Evolutionary conservation across 1,140 invertebrate species (phyloP).

Genomic region (Drosophila ercepeae): DNA sequence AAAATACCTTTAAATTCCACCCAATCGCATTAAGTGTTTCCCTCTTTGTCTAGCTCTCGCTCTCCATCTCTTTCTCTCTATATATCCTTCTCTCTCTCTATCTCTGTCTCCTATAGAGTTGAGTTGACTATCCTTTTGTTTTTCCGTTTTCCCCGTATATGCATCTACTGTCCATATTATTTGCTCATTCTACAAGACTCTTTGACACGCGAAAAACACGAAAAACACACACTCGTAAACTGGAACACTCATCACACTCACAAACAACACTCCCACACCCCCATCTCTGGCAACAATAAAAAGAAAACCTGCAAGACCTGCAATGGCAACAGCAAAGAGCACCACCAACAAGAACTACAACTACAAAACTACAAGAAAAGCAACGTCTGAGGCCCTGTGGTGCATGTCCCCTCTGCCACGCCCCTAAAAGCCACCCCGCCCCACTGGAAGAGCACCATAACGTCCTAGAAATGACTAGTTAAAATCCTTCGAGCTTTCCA

Average conservation of each 20-base stretch:
- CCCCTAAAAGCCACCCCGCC: not conserved
- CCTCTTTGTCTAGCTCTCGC: constrained; percentile 45
- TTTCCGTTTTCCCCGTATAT: constrained; percentile 52
- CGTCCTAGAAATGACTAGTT: not conserved
- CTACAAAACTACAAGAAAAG: constrained; percentile 35
- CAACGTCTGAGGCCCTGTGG: constrained; percentile 39
- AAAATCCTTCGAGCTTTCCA: not conserved
- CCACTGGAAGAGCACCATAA: constrained; percentile 21
- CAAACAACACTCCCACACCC: constrained; percentile 24
- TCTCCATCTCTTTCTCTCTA: constrained; percentile 20
- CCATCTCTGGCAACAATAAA: constrained; percentile 36
- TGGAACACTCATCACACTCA: constrained; percentile 48
- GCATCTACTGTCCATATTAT: constrained; percentile 49
- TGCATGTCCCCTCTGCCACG: constrained; percentile 33
- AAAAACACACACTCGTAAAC: constrained; percentile 38
- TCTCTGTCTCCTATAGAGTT: not conserved
- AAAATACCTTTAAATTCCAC: constrained; percentile 40
- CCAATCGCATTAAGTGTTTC: constrained; percentile 46
- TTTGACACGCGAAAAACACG: constrained; percentile 33
- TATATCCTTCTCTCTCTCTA: constrained; percentile 5
- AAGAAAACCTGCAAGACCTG: constrained; percentile 48
- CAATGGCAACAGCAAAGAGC: constrained; percentile 43
- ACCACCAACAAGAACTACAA: constrained; percentile 24
- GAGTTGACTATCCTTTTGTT: constrained; percentile 60
- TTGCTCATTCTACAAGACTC: constrained; percentile 33